A percentile compares a stretch with the other conserved stretches of the same genome.
phyloP scores from a whole-genome alignment of 2,797 vertebrate species.

The Threskiornis aethiopicus region DNA sequence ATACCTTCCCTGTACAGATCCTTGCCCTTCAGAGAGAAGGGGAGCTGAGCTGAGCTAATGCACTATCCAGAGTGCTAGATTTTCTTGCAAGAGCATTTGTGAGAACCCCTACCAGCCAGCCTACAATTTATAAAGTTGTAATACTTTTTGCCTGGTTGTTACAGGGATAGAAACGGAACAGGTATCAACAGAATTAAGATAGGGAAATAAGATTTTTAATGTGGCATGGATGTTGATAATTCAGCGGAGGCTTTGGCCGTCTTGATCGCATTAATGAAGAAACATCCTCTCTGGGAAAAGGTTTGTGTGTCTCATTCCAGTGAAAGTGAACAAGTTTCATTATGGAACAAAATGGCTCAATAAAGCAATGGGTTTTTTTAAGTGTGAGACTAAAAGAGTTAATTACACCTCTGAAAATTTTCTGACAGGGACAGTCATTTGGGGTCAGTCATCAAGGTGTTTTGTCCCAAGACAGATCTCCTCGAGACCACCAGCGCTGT shows the following conservation, averaged over 20 bases:
- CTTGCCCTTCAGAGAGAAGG: background rate
- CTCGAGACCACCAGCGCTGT: background rate
- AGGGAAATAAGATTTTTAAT: background rate
- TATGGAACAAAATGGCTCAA: background rate
- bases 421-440: background rate
- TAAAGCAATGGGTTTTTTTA: background rate
- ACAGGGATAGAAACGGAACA: background rate
- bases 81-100: background rate
- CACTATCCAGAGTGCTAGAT: background rate
- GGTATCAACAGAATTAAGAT: background rate
- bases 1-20: background rate
- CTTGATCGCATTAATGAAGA: background rate
- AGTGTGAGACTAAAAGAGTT: background rate
- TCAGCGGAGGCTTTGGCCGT: background rate
- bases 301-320: background rate
- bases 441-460: accelerated
- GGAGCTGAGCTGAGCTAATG: background rate
- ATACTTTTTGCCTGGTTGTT: background rate
- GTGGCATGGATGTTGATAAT: background rate
- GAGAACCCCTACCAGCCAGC: background rate
- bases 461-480: background rate
- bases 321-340: background rate
- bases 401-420: background rate
- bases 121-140: background rate
- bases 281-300: background rate